Evolutionary conservation across 2,113 vertebrate species (phyloP).

Genomic region (Notiomystis cincta): DNA sequence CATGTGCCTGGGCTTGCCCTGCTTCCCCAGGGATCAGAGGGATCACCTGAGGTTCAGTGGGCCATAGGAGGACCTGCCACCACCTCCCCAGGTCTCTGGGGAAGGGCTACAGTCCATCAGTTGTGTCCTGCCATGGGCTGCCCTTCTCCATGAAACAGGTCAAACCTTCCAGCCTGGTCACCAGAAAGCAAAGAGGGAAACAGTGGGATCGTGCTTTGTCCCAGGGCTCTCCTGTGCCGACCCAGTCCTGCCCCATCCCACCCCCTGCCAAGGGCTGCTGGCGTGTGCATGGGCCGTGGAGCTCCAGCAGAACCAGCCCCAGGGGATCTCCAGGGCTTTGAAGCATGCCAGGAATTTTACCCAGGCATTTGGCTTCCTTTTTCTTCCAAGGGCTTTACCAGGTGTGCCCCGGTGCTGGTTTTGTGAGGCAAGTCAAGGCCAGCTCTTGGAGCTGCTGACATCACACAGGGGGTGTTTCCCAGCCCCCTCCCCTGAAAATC

Average conservation of each 20-base stretch:
- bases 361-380: background rate
- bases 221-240: background rate
- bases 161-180: background rate
- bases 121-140: background rate
- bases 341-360: background rate
- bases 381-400: background rate
- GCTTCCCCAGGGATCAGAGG: background rate
- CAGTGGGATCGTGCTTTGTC: background rate
- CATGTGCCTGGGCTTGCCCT: background rate
- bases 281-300: background rate
- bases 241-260: background rate
- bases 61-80: background rate
- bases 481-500: background rate
- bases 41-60: accelerated
- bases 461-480: background rate
- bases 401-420: background rate
- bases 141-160: background rate
- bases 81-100: background rate
- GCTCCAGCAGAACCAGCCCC: background rate
- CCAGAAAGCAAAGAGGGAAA: background rate
- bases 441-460: background rate
- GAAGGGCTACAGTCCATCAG: background rate
- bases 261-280: background rate
- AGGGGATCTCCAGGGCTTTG: background rate
- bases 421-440: background rate